Percentiles rank a stretch among this genome's conserved stretches.
These are phyloP conservation scores for Diplolepis rosae DNA, from an alignment of 2,888 invertebrate species.

Conservation along the genomic window DNA sequence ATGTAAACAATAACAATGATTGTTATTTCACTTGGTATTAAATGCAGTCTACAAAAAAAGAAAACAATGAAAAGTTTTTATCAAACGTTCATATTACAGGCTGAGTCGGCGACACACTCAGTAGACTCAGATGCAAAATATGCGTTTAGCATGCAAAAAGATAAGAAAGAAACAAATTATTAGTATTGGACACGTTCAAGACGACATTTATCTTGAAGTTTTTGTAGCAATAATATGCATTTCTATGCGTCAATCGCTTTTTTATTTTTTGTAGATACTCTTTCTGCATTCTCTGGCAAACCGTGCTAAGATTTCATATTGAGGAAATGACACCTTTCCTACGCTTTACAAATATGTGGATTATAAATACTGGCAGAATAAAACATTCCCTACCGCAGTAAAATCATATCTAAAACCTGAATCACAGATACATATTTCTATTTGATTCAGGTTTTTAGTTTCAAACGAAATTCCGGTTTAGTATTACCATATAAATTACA, in stretches of 20 bases:
- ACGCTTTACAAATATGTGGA: background rate
- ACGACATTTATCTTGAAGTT: background rate
- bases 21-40: too few relatives aligned
- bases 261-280: background rate
- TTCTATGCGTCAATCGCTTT: background rate
- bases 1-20: too few relatives aligned
- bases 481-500: background rate
- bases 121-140: background rate
- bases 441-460: background rate
- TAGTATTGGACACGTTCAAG: background rate
- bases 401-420: constrained; percentile 4
- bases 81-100: too few relatives aligned
- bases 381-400: constrained; percentile 4
- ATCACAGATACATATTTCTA: background rate
- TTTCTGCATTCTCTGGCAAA: background rate
- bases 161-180: background rate
- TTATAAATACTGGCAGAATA: constrained; percentile 2
- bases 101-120: background rate
- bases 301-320: constrained; percentile 24
- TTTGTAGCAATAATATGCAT: constrained; percentile 10
- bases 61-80: too few relatives aligned
- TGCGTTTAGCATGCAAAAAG: background rate
- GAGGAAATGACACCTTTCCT: constrained; percentile 18
- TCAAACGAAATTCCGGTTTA: background rate
- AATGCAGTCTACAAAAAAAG: too few relatives aligned